These are phyloP conservation scores for Horisme vitalbata DNA, from an alignment of 2,888 invertebrate species.

Conservation along the genomic window DNA sequence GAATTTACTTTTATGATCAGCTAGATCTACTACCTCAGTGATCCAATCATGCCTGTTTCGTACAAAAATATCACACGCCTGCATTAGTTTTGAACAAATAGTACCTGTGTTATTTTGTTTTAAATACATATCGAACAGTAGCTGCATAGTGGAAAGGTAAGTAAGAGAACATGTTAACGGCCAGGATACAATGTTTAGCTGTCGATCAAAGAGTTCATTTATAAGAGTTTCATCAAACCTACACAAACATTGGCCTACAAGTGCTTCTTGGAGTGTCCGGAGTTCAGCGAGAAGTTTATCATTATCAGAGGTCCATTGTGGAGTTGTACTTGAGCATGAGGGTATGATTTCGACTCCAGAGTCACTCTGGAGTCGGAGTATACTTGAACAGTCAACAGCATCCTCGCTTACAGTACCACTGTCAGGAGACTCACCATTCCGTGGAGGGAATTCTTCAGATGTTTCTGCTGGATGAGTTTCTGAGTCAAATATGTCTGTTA, in stretches of 20 bases:
- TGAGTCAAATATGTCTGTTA: slow-evolving; percentile 69
- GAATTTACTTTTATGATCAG: slow-evolving; percentile 90
- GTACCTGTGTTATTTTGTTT: slow-evolving; percentile 92
- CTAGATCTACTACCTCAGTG: slow-evolving; percentile 91
- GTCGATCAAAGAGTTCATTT: slow-evolving; percentile 87
- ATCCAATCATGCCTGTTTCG: slow-evolving; percentile 92
- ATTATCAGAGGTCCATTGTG: slow-evolving; percentile 65
- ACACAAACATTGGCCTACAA: slow-evolving; percentile 91
- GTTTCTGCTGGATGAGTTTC: slow-evolving; percentile 68
- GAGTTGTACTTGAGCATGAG: slow-evolving; percentile 63
- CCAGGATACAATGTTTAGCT: slow-evolving; percentile 76
- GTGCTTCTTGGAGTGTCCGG: slow-evolving; percentile 84
- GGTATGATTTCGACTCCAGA: slow-evolving; percentile 63
- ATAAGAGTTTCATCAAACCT: slow-evolving; percentile 87
- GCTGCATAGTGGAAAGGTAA: slow-evolving; percentile 91
- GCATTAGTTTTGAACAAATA: slow-evolving; percentile 91
- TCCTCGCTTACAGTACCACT: slow-evolving; percentile 79
- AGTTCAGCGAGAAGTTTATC: slow-evolving; percentile 77
- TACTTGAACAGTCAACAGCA: slow-evolving; percentile 75
- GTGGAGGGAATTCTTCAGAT: slow-evolving; percentile 64
- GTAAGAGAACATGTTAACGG: slow-evolving; percentile 84
- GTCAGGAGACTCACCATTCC: slow-evolving; percentile 76
- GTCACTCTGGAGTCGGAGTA: slow-evolving; percentile 63
- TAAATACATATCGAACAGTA: slow-evolving; percentile 92
- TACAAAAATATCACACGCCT: slow-evolving; percentile 90